Evolutionary conservation across 1,140 invertebrate species (phyloP).

Genomic region (Brachionus sp.): DNA sequence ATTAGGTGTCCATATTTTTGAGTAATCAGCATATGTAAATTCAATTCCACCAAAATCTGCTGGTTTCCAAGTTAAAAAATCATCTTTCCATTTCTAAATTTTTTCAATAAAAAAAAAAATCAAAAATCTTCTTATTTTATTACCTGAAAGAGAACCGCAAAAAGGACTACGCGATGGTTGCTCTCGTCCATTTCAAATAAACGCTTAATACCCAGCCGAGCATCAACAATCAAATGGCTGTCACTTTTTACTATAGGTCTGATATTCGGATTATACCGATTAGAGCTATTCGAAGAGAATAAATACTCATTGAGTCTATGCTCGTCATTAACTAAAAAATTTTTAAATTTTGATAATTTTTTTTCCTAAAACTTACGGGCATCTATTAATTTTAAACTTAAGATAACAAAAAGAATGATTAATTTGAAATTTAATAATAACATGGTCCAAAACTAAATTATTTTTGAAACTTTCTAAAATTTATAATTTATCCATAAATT

Average conservation of each 20-base stretch:
- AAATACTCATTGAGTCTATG: conserved; percentile 1
- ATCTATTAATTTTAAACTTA: neutral
- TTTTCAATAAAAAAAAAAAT: neutral
- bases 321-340: conserved; percentile 7
- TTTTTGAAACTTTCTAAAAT: neutral
- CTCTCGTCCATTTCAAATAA: conserved; percentile 44
- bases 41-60: conserved; percentile 17
- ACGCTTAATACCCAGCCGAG: conserved; percentile 1
- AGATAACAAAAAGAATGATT: neutral
- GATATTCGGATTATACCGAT: conserved; percentile 17
- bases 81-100: conserved; percentile 43
- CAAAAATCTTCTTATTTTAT: neutral
- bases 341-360: neutral
- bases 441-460: neutral
- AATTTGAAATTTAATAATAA: neutral
- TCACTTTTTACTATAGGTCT: neutral
- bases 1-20: conserved; percentile 43
- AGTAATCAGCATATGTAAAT: conserved; percentile 35
- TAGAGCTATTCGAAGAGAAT: neutral
- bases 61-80: conserved; percentile 21
- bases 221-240: neutral
- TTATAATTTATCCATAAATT: too few relatives aligned
- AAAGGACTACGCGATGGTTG: conserved; percentile 11
- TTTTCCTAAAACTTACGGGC: neutral
- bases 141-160: conserved; percentile 22